A percentile compares a stretch with the other conserved stretches of the same genome.
Conservation (phyloP, 2,113 vertebrate genomes). For the Uria aalge region DNA sequence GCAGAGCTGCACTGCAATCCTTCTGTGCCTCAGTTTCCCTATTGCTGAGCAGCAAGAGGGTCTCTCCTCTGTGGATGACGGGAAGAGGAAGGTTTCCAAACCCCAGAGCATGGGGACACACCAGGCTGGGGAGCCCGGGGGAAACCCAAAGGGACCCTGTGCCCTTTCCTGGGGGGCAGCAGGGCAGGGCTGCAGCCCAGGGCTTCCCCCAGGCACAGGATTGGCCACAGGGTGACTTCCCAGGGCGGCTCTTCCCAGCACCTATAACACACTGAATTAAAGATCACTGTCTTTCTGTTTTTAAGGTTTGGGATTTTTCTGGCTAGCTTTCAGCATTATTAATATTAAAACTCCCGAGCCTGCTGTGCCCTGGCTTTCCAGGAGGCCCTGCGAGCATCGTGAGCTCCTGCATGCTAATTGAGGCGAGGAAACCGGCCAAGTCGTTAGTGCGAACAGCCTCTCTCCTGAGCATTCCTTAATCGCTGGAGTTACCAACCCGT, state of each 20-base stretch:
- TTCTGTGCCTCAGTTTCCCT: not conserved
- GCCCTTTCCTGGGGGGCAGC: not conserved
- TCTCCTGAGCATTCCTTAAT: not conserved
- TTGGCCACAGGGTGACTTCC: not conserved
- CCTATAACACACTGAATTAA: not conserved
- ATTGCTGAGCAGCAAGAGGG: not conserved
- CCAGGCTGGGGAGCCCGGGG: no score
- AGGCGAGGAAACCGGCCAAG: not conserved
- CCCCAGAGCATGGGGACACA: rapidly evolving
- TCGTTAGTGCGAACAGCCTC: not conserved
- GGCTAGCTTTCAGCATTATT: not conserved
- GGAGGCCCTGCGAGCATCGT: not conserved
- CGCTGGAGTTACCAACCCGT: not conserved
- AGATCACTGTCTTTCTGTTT: not conserved
- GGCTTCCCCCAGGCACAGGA: not conserved
- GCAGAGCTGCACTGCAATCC: not conserved
- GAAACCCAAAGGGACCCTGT: not conserved
- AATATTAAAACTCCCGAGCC: not conserved
- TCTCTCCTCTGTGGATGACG: not conserved
- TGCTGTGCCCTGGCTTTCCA: not conserved
- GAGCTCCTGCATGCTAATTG: not conserved
- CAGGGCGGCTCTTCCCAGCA: not conserved
- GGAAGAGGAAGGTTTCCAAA: not conserved
- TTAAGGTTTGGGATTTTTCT: not conserved
- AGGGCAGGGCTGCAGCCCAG: not conserved